These are phyloP conservation scores for Urocolius indicus DNA, from an alignment of 2,113 vertebrate species.

Conservation along the genomic window DNA sequence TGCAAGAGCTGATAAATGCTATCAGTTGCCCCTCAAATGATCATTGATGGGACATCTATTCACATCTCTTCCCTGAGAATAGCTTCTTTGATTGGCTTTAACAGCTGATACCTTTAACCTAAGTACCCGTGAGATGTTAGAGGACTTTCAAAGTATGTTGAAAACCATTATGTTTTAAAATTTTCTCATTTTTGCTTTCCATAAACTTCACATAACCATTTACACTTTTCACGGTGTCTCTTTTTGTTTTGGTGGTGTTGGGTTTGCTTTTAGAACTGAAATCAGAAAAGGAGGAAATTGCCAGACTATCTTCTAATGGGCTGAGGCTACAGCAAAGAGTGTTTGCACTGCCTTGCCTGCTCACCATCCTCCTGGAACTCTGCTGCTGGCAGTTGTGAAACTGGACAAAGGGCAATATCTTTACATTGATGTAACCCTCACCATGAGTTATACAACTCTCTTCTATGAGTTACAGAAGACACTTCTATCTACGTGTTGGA, in stretches of 20 bases:
- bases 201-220: background rate
- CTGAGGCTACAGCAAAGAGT: conserved; percentile 1
- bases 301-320: conserved; percentile 1
- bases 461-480: background rate
- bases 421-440: background rate
- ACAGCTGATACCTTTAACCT: conserved; percentile 42
- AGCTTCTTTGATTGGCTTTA: conserved; percentile 43
- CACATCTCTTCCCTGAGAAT: conserved; percentile 39
- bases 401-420: background rate
- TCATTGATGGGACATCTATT: conserved; percentile 36
- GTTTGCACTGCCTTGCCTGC: background rate
- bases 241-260: background rate
- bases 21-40: conserved; percentile 44
- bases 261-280: conserved; percentile 19
- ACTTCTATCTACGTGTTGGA: background rate
- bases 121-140: conserved; percentile 34
- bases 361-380: background rate
- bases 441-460: background rate
- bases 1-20: conserved; percentile 58
- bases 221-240: background rate
- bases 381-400: background rate
- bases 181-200: background rate
- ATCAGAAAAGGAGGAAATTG: conserved; percentile 24
- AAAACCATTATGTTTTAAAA: conserved; percentile 1
- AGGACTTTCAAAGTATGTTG: conserved; percentile 4